These are phyloP conservation scores for Nautilus pompilius DNA, from an alignment of 1,140 invertebrate genomes.

Conservation along the genomic window DNA sequence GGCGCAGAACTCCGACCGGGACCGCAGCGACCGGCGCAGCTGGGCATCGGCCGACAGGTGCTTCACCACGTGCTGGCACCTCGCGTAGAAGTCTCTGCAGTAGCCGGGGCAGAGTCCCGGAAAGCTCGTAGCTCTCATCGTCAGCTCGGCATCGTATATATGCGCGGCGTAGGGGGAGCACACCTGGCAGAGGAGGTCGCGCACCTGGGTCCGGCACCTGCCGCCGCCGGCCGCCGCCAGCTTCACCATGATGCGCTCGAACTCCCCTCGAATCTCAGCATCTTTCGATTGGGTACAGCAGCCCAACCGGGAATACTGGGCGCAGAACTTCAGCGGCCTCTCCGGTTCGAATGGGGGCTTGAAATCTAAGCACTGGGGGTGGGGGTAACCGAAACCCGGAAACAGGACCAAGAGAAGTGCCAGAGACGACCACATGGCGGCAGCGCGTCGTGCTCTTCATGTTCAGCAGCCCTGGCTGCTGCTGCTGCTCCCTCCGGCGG, in stretches of 20 bases:
- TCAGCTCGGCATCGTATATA: conserved; percentile 37
- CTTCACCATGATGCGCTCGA: conserved; percentile 6
- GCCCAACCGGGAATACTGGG: conserved; percentile 38
- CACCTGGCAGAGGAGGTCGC: conserved; percentile 35
- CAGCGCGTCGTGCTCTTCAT: no score
- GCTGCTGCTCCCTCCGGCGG: no score
- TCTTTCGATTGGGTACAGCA: conserved; percentile 38
- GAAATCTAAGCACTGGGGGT: conserved; percentile 51
- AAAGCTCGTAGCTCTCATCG: conserved; percentile 19
- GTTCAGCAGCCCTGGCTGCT: no score
- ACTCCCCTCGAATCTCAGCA: conserved; percentile 12
- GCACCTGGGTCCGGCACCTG: background rate
- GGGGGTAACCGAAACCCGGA: no score
- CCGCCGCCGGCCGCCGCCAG: background rate
- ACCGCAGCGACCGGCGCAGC: background rate
- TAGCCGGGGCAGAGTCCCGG: conserved; percentile 38
- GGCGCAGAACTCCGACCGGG: conserved; percentile 28
- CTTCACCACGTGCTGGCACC: conserved; percentile 24
- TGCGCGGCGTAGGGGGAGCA: conserved; percentile 49
- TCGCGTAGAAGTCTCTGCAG: conserved; percentile 28
- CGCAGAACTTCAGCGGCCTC: conserved; percentile 31
- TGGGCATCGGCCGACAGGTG: conserved; percentile 22
- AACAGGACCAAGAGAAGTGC: no score
- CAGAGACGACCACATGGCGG: no score
- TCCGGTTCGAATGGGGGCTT: conserved; percentile 38